phyloP scores from a whole-genome alignment of 2,888 invertebrate species.

The Drosophila nigricruria region DNA sequence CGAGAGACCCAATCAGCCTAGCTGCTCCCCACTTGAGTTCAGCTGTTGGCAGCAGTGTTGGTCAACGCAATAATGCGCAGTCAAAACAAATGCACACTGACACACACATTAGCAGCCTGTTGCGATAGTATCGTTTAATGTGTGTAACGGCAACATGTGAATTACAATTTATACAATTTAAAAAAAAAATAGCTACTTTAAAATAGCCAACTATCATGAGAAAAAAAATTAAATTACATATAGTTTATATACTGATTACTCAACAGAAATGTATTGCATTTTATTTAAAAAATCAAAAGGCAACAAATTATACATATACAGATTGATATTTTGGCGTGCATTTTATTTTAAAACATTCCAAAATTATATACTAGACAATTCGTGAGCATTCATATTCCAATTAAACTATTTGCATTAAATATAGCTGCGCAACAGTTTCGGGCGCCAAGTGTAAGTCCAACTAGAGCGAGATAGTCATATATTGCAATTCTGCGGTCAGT shows the following conservation, averaged over 20 bases:
- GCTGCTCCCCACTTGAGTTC: constrained; percentile 29
- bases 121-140: constrained; percentile 32
- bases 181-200: not conserved
- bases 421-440: constrained; percentile 39
- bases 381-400: constrained; percentile 2
- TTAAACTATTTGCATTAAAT: constrained; percentile 12
- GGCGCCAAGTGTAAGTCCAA: constrained; percentile 40
- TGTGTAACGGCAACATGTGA: constrained; percentile 7
- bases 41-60: constrained; percentile 64
- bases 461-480: constrained; percentile 47
- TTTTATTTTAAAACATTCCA: not conserved
- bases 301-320: not conserved
- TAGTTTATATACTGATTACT: not conserved
- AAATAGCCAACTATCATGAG: not conserved
- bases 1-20: constrained; percentile 9
- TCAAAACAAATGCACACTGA: constrained; percentile 61
- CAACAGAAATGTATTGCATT: not conserved
- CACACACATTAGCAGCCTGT: constrained; percentile 14
- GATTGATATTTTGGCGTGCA: not conserved
- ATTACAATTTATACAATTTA: not conserved
- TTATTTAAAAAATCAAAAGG: not conserved
- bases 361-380: not conserved
- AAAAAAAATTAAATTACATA: not conserved
- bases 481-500: constrained; percentile 62
- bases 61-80: constrained; percentile 11